Percentiles rank a stretch among this genome's conserved stretches.
phyloP scores from a whole-genome alignment of 2,113 vertebrate species.

The Pica pica region DNA sequence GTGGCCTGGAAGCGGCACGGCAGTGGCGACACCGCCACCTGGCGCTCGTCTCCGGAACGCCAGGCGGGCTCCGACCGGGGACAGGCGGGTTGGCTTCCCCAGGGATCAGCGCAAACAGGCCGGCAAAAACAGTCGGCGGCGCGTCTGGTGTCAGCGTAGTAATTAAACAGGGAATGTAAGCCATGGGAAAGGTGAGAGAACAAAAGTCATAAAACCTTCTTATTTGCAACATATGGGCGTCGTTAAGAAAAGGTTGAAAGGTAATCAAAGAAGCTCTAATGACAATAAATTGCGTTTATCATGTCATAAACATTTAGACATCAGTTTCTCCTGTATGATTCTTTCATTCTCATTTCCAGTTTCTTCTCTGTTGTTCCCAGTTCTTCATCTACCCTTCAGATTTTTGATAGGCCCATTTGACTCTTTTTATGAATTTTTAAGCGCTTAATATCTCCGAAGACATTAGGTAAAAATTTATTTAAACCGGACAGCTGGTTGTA shows the following conservation, averaged over 20 bases:
- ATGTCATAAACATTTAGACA: slow-evolving; percentile 24
- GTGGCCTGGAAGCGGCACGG: not conserved
- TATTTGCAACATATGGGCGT: slow-evolving; percentile 35
- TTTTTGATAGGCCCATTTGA: not conserved
- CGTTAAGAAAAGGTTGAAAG: slow-evolving; percentile 33
- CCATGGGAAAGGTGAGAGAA: slow-evolving; percentile 27
- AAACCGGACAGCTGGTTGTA: not conserved
- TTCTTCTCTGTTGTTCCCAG: not conserved
- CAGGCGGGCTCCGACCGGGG: not conserved
- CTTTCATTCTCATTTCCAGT: not conserved
- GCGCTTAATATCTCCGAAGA: not conserved
- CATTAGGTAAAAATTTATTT: not conserved
- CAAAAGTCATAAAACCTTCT: slow-evolving; percentile 10
- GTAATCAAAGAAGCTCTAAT: slow-evolving; percentile 31
- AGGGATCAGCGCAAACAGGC: not conserved
- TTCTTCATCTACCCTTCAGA: not conserved
- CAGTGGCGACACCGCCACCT: slow-evolving; percentile 20
- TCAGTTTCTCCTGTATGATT: not conserved
- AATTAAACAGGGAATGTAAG: slow-evolving; percentile 18
- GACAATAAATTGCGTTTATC: slow-evolving; percentile 44
- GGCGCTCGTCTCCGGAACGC: not conserved
- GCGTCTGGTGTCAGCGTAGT: not conserved
- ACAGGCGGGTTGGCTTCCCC: not conserved
- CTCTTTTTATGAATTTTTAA: not conserved
- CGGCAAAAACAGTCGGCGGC: not conserved